phyloP scores from a whole-genome alignment of 2,888 invertebrate species.

The Seira ritae region DNA sequence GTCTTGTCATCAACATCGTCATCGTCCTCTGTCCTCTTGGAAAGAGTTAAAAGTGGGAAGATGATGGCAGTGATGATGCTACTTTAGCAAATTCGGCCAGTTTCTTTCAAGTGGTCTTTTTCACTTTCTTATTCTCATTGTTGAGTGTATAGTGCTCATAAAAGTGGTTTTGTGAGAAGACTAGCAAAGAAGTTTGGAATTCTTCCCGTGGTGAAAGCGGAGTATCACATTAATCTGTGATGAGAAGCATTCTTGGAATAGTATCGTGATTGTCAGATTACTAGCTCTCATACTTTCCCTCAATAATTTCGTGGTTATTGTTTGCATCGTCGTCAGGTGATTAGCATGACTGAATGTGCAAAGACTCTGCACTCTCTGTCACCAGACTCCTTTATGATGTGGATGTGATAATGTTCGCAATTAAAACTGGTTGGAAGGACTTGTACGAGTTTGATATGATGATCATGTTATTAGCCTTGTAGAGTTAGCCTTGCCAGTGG shows the following conservation, averaged over 20 bases:
- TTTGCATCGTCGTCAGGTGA: background rate
- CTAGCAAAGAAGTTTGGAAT: background rate
- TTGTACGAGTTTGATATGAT: no score
- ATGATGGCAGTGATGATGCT: background rate
- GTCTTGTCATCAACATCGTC: constrained; percentile 2
- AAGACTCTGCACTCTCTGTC: no score
- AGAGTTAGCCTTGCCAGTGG: no score
- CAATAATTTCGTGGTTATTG: no score
- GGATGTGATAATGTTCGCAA: no score
- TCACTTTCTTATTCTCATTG: background rate
- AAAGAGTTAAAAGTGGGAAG: background rate
- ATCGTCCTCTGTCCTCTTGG: background rate
- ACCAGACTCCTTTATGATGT: no score
- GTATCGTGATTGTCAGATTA: no score
- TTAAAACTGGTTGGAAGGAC: no score
- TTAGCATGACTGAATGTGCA: background rate
- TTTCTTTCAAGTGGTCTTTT: constrained; percentile 4
- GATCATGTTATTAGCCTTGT: no score
- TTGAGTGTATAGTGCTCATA: no score
- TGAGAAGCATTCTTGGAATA: background rate
- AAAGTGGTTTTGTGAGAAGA: background rate
- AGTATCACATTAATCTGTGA: background rate
- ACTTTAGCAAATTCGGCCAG: background rate
- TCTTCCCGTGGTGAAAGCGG: background rate
- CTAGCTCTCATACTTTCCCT: background rate